These are phyloP conservation scores for Auanema freiburgensis DNA, from an alignment of 2,888 invertebrate genomes.

Conservation along the genomic window DNA sequence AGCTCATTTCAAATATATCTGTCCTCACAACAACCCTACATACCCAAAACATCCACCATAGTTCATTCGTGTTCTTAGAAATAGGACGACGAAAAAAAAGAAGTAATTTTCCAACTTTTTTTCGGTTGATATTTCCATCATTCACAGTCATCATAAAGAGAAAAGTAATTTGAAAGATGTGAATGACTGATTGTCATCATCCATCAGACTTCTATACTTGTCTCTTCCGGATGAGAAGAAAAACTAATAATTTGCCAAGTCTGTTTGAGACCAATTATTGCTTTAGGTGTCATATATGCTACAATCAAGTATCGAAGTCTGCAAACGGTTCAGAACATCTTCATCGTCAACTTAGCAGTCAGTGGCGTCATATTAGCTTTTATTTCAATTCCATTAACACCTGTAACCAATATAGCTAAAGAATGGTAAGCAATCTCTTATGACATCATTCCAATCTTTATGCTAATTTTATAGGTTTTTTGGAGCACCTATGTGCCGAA, in stretches of 20 bases:
- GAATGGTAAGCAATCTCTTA: constrained; percentile 73
- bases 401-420: constrained; percentile 84
- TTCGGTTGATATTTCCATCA: too few relatives aligned
- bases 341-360: constrained; percentile 90
- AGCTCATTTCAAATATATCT: not conserved
- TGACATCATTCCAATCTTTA: not conserved
- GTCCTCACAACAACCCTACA: too few relatives aligned
- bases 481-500: constrained; percentile 83
- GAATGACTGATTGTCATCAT: not conserved
- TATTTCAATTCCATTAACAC: constrained; percentile 92
- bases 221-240: not conserved
- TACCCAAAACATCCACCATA: too few relatives aligned
- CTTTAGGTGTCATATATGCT: constrained; percentile 29
- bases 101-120: too few relatives aligned
- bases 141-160: too few relatives aligned
- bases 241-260: not conserved
- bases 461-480: constrained; percentile 71
- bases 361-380: constrained; percentile 75
- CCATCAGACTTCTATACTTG: not conserved
- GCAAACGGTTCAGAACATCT: constrained; percentile 74
- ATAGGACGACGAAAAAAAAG: too few relatives aligned
- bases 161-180: too few relatives aligned
- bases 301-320: constrained; percentile 40
- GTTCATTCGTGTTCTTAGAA: too few relatives aligned
- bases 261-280: not conserved